Percentiles rank a stretch among this genome's conserved stretches.
Conservation (phyloP, 2,797 vertebrate species). For the Coregonus suidteri region DNA sequence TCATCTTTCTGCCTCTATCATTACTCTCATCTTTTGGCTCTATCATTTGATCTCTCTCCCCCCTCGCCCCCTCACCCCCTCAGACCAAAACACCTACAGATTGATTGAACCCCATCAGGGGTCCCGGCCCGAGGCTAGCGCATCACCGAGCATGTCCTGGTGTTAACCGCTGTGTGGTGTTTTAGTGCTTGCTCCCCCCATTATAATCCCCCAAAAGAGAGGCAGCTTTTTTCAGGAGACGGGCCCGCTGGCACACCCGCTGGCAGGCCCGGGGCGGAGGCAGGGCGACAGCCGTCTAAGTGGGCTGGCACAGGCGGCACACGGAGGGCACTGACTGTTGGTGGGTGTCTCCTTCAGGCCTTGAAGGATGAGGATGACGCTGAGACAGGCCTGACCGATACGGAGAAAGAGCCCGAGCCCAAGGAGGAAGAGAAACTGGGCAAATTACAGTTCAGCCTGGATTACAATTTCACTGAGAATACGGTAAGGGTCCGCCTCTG, state of each 20-base stretch:
- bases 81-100: slow-evolving; percentile 58
- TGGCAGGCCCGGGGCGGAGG: slow-evolving; percentile 62
- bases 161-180: slow-evolving; percentile 78
- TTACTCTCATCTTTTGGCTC: slow-evolving; percentile 62
- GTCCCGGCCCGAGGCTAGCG: slow-evolving; percentile 66
- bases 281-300: slow-evolving; percentile 57
- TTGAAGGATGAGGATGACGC: slow-evolving; percentile 98
- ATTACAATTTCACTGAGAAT: slow-evolving; percentile 99
- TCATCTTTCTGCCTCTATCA: too few relatives aligned
- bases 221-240: slow-evolving; percentile 75
- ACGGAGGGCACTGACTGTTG: slow-evolving; percentile 79
- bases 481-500: slow-evolving; percentile 77
- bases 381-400: slow-evolving; percentile 97
- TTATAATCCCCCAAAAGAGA: slow-evolving; percentile 46
- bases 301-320: slow-evolving; percentile 61
- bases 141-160: slow-evolving; percentile 80
- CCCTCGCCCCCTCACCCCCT: slow-evolving; percentile 29
- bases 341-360: slow-evolving; percentile 89
- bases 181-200: slow-evolving; percentile 74
- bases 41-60: slow-evolving; percentile 66
- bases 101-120: slow-evolving; percentile 60
- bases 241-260: slow-evolving; percentile 60
- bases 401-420: slow-evolving; percentile 92
- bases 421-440: slow-evolving; percentile 98
- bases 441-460: slow-evolving; percentile 98